Evolutionary conservation across 2,113 vertebrate species (phyloP), one percentile per base, ranked within the genome.

Genomic region (Saguinus imperator): DNA sequence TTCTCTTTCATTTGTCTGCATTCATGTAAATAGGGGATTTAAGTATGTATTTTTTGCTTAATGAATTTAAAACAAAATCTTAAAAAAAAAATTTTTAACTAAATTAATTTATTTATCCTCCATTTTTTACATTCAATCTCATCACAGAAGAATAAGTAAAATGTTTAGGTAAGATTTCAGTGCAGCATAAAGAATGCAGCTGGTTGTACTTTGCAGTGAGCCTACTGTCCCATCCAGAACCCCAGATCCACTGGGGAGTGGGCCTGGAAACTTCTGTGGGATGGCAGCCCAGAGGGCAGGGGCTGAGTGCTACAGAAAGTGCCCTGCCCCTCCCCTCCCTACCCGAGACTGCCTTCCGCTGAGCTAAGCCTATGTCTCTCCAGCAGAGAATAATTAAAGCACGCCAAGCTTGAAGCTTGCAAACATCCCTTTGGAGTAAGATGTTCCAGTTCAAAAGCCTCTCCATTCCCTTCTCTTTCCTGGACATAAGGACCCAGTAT

Each of bases 1-100:
- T 93, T 76, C 55, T 92, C 50, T 93, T 90, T 87, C 68, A 85
- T 85, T 95, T 83, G 70, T 32, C 61, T 79, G 89, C 43, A 83
- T 79, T 86, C 61, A 37, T n/a, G 23, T 92, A 94, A 81, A 89
- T n/a, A 29, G 17, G 37, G 20, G 5, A 18, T 48, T 89, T 87
- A 87, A 85, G 72, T 40, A 66, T 50, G 43, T 61, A 37, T 23
- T 84, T 64, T 87, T 55, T 21, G 13, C 43, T 45, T 68, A 43
- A 45, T 79, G 57, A 66, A 72, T 86, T 64, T 66, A 43, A 86
- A 89, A 79, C 21, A 55, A 52, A 68, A 84, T n/a, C 82, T 87
- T 77, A 7, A 72, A 80, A 93, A 45, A 58, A 14, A 2, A 17
- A 2, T 68, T 68, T 68, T 29, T 3, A 43, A 72, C 40, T 70